Evolutionary conservation across 2,113 vertebrate genomes (phyloP).

Genomic region (Aspiorhynchus laticeps): DNA sequence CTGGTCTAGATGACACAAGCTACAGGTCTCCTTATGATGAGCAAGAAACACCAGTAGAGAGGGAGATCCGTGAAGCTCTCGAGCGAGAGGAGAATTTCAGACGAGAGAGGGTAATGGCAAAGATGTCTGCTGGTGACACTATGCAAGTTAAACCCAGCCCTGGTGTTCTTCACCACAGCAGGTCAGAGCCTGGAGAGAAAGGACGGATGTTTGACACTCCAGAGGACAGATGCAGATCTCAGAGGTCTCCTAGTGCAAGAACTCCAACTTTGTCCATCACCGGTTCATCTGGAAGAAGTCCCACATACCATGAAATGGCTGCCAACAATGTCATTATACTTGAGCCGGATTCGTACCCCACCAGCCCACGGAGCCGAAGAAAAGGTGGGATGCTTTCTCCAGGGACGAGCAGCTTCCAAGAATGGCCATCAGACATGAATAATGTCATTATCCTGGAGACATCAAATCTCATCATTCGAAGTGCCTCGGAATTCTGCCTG

Average conservation of each 20-base stretch:
- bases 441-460: constrained; percentile 77
- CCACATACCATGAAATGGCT: constrained; percentile 66
- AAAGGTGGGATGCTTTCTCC: constrained; percentile 56
- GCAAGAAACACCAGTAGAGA: constrained; percentile 74
- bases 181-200: constrained; percentile 54
- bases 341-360: constrained; percentile 65
- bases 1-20: constrained; percentile 76
- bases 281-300: constrained; percentile 68
- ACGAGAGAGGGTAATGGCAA: constrained; percentile 70
- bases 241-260: constrained; percentile 70
- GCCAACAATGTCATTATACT: constrained; percentile 75
- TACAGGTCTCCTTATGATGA: constrained; percentile 76
- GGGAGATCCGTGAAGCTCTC: constrained; percentile 76
- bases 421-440: constrained; percentile 71
- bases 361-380: constrained; percentile 48
- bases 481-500: constrained; percentile 76
- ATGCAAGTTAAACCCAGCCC: constrained; percentile 58
- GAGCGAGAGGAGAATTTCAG: constrained; percentile 75
- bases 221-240: constrained; percentile 63
- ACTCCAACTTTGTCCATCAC: constrained; percentile 76
- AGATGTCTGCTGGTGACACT: constrained; percentile 67
- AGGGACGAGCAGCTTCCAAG: constrained; percentile 39
- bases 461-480: constrained; percentile 77
- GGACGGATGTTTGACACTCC: constrained; percentile 58
- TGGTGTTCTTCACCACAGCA: constrained; percentile 39